Base-by-base conservation (phyloP, 2,888 invertebrate genomes). In the Tenodera sinensis region DNA sequence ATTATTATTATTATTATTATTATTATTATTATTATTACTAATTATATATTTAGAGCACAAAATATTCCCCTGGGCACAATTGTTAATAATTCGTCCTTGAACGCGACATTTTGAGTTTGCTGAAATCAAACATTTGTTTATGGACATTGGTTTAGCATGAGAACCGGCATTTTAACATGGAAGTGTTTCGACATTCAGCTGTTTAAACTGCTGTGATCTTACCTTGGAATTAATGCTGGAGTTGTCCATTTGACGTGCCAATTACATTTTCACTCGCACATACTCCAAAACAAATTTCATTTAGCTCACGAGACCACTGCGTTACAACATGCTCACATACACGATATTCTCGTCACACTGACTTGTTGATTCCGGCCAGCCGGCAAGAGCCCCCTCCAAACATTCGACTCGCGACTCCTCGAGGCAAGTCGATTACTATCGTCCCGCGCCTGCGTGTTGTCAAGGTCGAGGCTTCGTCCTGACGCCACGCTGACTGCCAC, bases 391-490 rank as follows among this genome's bases (percentile, higher is more conserved):
- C 83, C 82, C 30, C 88, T 25, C 20, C 54, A 71, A 71, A 71
- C 54, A 9, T 25, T 28, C 20, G 27, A 28, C 85, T 15, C 71
- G 25, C 83, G 27, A 42, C 27, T 34, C 54, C 54, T 71, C 27
- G 28, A 71, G 71, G 25, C 30, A 25, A 85, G 54, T 84, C 54
- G 42, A 71, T 27, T 88, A 84, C 84, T 27, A 71, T 47, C 28
- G 27, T 30, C 20, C 85, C 8, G 85, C 89, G 89, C 89, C 83
- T 89, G 89, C 89, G 89, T 88, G 12, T 42, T 9, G 54, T 84
- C 87, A 89, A 89, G 89, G 89, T 89, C 89, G 89, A 86, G 86
- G 89, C 42, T 85, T 71, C 47, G n/a, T 82, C 15, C 54, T 71
- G 54, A 71, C 54, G 54, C 54, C 54, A 71, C 54, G 54, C 54